Evolutionary conservation across 2,797 vertebrate genomes (phyloP).

Genomic region (Protosalanx chinensis): DNA sequence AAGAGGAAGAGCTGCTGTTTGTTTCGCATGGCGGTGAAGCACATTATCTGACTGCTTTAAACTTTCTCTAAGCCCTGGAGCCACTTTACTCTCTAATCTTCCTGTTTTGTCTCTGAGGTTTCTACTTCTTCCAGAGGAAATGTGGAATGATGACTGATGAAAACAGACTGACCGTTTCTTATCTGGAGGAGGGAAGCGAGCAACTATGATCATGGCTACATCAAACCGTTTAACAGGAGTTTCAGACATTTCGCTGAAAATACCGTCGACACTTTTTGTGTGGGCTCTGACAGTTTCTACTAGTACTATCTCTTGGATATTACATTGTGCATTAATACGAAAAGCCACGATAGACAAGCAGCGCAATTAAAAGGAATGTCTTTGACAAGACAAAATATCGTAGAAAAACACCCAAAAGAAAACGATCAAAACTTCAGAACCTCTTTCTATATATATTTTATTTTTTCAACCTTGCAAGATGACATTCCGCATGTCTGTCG

Average conservation of each 20-base stretch:
- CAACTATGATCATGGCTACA: slow-evolving; percentile 58
- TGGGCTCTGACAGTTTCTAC: background rate
- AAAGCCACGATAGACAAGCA: too few species aligned
- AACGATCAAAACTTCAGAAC: background rate
- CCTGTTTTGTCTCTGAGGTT: slow-evolving; percentile 35
- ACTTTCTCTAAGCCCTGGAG: slow-evolving; percentile 36
- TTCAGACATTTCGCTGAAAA: slow-evolving; percentile 24
- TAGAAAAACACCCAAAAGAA: background rate
- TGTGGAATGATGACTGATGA: slow-evolving; percentile 51
- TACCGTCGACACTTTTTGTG: background rate
- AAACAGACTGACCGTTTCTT: slow-evolving; percentile 67
- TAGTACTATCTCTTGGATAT: too few species aligned
- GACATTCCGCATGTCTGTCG: slow-evolving; percentile 16
- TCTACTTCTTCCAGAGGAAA: slow-evolving; percentile 45
- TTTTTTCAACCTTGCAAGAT: background rate
- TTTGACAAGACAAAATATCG: too few species aligned
- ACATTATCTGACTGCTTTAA: slow-evolving; percentile 47
- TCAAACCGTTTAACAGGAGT: slow-evolving; percentile 8
- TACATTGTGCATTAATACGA: too few species aligned
- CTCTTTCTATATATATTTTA: background rate
- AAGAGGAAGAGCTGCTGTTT: slow-evolving; percentile 46
- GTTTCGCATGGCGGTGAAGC: slow-evolving; percentile 43
- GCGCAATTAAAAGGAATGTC: too few species aligned
- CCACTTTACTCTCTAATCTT: slow-evolving; percentile 39
- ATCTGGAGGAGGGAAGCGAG: slow-evolving; percentile 14